Conservation (phyloP, 2,797 vertebrate genomes). For the Crenichthys baileyi region DNA sequence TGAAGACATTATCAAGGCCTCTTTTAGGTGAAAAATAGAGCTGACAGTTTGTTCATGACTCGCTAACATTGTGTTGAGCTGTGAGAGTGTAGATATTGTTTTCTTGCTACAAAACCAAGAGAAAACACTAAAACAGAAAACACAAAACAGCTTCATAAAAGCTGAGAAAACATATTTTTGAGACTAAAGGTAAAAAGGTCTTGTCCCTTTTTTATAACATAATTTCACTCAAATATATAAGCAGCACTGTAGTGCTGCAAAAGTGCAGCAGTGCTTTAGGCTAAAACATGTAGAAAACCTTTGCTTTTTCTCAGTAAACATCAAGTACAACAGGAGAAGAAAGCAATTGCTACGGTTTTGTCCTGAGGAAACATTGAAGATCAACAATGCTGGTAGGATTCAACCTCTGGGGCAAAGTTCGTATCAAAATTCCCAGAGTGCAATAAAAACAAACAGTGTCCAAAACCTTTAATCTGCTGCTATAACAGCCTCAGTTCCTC, state of each 20-base stretch:
- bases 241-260: neutral
- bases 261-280: neutral
- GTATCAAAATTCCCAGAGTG: constrained; percentile 6
- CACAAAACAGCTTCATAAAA: neutral
- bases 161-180: neutral
- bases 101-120: neutral
- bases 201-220: neutral
- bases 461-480: constrained; percentile 5
- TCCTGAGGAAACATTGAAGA: neutral
- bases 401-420: constrained; percentile 1
- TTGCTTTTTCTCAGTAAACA: neutral
- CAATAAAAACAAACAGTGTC: constrained; percentile 13
- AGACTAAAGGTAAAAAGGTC: neutral
- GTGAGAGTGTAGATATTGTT: neutral
- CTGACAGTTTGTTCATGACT: neutral
- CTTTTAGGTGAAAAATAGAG: neutral
- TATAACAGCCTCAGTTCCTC: neutral
- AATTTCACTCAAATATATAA: neutral
- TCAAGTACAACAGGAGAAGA: neutral
- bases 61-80: neutral
- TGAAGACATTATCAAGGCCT: neutral
- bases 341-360: neutral
- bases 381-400: neutral
- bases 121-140: neutral
- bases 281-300: neutral